A percentile compares a stretch with the other conserved stretches of the same genome.
Conservation (phyloP, 1,140 invertebrate species). For the Chrysopa pallens region DNA sequence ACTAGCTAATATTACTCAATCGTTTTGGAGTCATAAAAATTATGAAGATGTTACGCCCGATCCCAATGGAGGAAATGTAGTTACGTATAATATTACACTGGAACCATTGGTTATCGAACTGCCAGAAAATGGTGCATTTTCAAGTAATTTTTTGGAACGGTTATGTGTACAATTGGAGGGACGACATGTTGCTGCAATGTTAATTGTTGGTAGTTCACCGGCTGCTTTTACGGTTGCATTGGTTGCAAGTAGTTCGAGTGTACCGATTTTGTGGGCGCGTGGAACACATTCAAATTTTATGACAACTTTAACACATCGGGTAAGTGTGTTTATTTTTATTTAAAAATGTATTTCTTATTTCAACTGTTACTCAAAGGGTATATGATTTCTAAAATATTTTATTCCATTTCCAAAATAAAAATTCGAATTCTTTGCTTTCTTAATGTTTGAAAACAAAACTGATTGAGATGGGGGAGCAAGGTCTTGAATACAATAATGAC, state of each 20-base stretch:
- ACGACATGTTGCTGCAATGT: constrained; percentile 19
- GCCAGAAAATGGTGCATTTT: constrained; percentile 21
- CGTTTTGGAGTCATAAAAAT: constrained; percentile 10
- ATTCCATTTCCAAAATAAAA: too few relatives aligned
- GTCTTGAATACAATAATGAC: too few relatives aligned
- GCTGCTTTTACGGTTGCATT: constrained; percentile 21
- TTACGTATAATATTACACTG: constrained; percentile 15
- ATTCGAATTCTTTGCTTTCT: too few relatives aligned
- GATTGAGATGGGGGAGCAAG: too few relatives aligned
- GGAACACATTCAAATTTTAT: constrained; percentile 13
- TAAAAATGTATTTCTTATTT: too few relatives aligned
- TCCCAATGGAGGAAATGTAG: constrained; percentile 3
- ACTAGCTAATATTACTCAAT: constrained; percentile 18
- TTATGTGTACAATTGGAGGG: constrained; percentile 20
- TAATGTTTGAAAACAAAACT: too few relatives aligned
- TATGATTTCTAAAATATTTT: too few relatives aligned
- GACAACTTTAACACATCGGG: constrained; percentile 12
- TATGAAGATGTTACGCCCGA: not conserved
- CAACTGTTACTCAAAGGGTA: too few relatives aligned
- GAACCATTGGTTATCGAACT: constrained; percentile 19
- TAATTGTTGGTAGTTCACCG: constrained; percentile 21
- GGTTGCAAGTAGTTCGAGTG: constrained; percentile 18
- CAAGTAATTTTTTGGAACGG: constrained; percentile 16
- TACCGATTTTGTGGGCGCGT: constrained; percentile 23
- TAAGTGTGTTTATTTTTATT: constrained; percentile 10